These are phyloP conservation scores for Euplexia lucipara DNA, from an alignment of 2,888 invertebrate genomes.

Conservation along the genomic window DNA sequence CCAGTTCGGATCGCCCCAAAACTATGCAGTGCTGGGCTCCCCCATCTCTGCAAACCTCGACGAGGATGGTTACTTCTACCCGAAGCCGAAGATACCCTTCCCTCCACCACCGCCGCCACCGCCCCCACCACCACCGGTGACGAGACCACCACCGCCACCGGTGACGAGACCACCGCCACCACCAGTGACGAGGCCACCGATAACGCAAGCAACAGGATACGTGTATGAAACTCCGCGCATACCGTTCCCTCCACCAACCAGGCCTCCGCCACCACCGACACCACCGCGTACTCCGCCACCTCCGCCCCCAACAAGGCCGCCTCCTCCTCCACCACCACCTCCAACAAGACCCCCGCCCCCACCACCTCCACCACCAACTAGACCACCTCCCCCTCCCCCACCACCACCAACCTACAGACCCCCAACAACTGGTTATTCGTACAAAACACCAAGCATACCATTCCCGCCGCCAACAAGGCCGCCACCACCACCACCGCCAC, in stretches of 20 bases:
- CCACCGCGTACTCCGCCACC: constrained; percentile 35
- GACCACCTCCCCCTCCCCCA: constrained; percentile 38
- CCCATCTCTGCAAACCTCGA: constrained; percentile 82
- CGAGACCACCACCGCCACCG: constrained; percentile 50
- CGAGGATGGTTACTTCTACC: constrained; percentile 89
- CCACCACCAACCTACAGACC: constrained; percentile 28
- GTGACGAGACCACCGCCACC: constrained; percentile 52
- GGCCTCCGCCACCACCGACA: constrained; percentile 46
- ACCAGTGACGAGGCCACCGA: constrained; percentile 54
- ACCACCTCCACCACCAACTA: constrained; percentile 60
- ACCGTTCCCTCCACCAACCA: constrained; percentile 48
- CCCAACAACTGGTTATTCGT: constrained; percentile 24
- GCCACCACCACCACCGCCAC: constrained; percentile 55
- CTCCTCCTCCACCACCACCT: constrained; percentile 64
- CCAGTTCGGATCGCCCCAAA: constrained; percentile 78
- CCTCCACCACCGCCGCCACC: constrained; percentile 76
- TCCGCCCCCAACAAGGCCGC: constrained; percentile 34
- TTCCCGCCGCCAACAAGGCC: constrained; percentile 52
- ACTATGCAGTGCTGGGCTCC: constrained; percentile 83
- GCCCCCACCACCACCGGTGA: constrained; percentile 60
- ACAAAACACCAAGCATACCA: constrained; percentile 45
- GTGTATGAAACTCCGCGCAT: constrained; percentile 69
- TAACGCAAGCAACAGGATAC: constrained; percentile 71
- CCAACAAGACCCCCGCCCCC: constrained; percentile 65
- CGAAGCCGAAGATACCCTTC: constrained; percentile 84